These are phyloP conservation scores for Hycleus cichorii DNA, from an alignment of 1,140 invertebrate genomes.

Conservation along the genomic window DNA sequence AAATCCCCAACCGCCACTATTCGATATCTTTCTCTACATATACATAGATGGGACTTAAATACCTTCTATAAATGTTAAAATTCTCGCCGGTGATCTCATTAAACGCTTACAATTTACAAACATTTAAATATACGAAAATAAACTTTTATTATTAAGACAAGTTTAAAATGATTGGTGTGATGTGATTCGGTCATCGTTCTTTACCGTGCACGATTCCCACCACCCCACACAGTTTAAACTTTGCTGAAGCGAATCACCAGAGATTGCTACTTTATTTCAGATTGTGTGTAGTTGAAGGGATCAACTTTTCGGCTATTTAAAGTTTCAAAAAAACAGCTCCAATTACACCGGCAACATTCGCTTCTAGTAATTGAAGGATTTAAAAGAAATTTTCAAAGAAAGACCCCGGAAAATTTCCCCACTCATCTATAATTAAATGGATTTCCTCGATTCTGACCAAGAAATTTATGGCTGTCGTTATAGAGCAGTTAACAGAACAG, in stretches of 20 bases:
- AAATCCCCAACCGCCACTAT: slow-evolving; percentile 11
- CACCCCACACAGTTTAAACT: not conserved
- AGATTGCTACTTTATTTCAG: slow-evolving; percentile 8
- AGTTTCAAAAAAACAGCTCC: slow-evolving; percentile 1
- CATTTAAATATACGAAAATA: too few species aligned
- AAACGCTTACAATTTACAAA: too few species aligned
- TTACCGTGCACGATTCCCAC: not conserved
- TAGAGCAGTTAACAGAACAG: slow-evolving; percentile 6
- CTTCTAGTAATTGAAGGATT: not conserved
- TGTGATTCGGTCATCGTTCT: too few species aligned
- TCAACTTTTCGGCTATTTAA: slow-evolving; percentile 12
- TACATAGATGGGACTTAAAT: not conserved
- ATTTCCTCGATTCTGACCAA: not conserved
- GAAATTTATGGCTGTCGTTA: not conserved
- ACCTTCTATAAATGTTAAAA: too few species aligned
- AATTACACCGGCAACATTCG: not conserved
- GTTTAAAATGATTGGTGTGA: too few species aligned
- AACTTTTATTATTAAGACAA: too few species aligned
- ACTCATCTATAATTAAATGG: not conserved
- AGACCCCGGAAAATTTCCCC: not conserved
- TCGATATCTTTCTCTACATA: slow-evolving; percentile 7
- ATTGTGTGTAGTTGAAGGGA: slow-evolving; percentile 8
- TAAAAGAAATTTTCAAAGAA: not conserved
- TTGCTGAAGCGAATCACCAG: slow-evolving; percentile 8
- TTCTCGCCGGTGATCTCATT: too few species aligned